A percentile compares a stretch with the other conserved stretches of the same genome.
phyloP scores from a whole-genome alignment of 2,113 vertebrate genomes.

The Trachemys scripta region DNA sequence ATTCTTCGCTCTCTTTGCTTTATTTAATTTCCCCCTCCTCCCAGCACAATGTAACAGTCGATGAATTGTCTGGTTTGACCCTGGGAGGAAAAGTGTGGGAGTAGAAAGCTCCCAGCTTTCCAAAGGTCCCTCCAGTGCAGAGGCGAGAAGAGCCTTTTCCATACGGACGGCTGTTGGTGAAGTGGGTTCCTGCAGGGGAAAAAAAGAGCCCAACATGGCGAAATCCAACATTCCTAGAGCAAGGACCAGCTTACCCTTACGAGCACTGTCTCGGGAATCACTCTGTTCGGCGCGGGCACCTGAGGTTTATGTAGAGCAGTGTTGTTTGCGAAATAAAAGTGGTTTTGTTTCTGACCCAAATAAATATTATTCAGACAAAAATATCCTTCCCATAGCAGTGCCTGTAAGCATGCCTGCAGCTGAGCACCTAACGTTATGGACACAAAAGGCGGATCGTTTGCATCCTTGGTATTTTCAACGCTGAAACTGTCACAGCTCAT shows the following conservation, averaged over 20 bases:
- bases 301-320: conserved; percentile 28
- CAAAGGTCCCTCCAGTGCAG: background rate
- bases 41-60: conserved; percentile 9
- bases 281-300: conserved; percentile 10
- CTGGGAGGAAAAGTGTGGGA: conserved; percentile 4
- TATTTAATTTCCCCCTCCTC: background rate
- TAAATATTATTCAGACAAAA: background rate
- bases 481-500: background rate
- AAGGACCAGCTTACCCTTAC: background rate
- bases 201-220: conserved; percentile 5
- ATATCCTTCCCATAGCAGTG: background rate
- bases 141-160: background rate
- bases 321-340: background rate
- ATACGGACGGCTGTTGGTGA: background rate
- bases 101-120: background rate
- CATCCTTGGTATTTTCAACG: background rate
- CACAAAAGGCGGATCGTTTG: background rate
- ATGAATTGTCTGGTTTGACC: background rate
- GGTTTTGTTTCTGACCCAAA: conserved; percentile 9
- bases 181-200: background rate
- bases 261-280: background rate
- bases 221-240: background rate
- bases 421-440: background rate
- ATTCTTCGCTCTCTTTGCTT: background rate
- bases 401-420: background rate